Percentiles rank a stretch among this genome's conserved stretches.
These are phyloP conservation scores for Poeciliopsis infans DNA, from an alignment of 2,797 vertebrate species.

Conservation along the genomic window DNA sequence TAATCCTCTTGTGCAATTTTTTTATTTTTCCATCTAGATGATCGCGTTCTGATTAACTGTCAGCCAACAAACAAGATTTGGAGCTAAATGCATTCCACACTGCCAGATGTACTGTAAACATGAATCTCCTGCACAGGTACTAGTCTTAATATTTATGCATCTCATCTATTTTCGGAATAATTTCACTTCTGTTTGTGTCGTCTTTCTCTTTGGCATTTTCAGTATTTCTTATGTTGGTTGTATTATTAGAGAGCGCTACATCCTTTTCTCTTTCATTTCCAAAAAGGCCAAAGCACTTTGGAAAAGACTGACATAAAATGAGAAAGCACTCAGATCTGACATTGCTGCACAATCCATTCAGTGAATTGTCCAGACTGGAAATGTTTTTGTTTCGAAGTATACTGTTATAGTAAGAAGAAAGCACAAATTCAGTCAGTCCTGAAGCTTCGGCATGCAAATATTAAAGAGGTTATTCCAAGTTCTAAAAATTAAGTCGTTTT, in stretches of 20 bases:
- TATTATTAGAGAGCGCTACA: neutral
- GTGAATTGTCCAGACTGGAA: neutral
- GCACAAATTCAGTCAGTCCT: neutral
- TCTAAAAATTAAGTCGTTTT: neutral
- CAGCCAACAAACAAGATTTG: conserved; percentile 10
- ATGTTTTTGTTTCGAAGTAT: neutral
- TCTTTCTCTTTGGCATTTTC: neutral
- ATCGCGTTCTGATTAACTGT: conserved; percentile 1
- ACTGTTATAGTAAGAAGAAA: neutral
- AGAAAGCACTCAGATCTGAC: conserved; percentile 3
- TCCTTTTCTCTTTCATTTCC: neutral
- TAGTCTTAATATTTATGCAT: neutral
- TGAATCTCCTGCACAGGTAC: neutral
- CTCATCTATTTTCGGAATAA: neutral
- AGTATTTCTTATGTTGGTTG: neutral
- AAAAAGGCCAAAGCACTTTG: conserved; percentile 11
- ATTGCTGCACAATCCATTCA: neutral
- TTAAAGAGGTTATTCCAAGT: neutral
- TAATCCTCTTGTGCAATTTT: neutral
- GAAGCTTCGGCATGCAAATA: neutral
- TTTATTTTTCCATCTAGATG: neutral
- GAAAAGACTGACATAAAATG: neutral
- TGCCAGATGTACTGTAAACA: conserved; percentile 9
- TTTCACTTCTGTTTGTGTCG: neutral
- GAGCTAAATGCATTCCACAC: neutral